phyloP scores from a whole-genome alignment of 2,797 vertebrate genomes.

The Ispidina lecontei region DNA sequence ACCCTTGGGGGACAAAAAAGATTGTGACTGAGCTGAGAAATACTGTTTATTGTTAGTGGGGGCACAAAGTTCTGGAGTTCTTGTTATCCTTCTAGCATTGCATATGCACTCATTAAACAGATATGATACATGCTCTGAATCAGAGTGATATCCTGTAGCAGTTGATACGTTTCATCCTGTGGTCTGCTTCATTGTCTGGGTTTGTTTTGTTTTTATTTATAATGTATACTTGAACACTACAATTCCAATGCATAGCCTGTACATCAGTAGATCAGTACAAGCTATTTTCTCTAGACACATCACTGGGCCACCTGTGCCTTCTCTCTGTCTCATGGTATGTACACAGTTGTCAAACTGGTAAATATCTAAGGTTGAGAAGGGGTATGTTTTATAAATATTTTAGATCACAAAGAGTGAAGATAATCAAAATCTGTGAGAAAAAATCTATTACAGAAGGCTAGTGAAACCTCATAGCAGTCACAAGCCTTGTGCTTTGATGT shows the following conservation, averaged over 20 bases:
- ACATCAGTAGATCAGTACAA: neutral
- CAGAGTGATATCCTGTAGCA: neutral
- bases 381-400: neutral
- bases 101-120: accelerated
- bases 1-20: too few species aligned
- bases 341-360: neutral
- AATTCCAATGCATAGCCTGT: neutral
- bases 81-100: neutral
- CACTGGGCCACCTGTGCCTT: neutral
- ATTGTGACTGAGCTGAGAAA: neutral
- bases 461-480: neutral
- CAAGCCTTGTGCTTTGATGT: neutral
- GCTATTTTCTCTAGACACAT: neutral
- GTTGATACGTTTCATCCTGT: neutral
- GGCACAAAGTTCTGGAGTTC: neutral
- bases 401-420: neutral
- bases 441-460: neutral
- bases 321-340: neutral
- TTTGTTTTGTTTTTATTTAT: neutral
- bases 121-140: neutral
- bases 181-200: too few species aligned
- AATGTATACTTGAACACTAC: neutral
- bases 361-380: neutral
- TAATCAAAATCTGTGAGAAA: neutral
- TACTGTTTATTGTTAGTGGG: neutral